These are phyloP conservation scores for Yponomeuta evonymella DNA, from an alignment of 2,888 invertebrate genomes.

Conservation along the genomic window DNA sequence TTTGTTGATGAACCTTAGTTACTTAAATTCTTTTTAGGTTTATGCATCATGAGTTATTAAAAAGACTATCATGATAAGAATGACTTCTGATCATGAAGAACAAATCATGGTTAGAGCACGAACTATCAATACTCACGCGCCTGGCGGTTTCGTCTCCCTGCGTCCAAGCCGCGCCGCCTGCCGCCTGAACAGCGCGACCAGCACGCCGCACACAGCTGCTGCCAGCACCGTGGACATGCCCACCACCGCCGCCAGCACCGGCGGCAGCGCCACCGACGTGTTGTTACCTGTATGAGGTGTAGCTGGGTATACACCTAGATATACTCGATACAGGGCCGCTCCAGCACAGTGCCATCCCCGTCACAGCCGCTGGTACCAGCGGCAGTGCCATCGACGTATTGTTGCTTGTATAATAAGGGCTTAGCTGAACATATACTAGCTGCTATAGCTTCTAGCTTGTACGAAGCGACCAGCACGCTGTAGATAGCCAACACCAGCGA, in stretches of 20 bases:
- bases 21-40: no score
- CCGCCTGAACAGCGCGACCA: conserved; percentile 83
- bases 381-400: conserved; percentile 79
- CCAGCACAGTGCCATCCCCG: conserved; percentile 82
- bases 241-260: conserved; percentile 82
- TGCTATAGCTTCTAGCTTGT: no score
- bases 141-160: conserved; percentile 48
- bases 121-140: conserved; percentile 40
- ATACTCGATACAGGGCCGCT: conserved; percentile 74
- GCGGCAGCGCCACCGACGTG: conserved; percentile 80
- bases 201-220: conserved; percentile 83
- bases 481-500: no score
- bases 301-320: neutral
- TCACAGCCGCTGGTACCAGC: conserved; percentile 82
- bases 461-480: no score
- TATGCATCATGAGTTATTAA: no score
- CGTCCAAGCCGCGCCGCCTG: conserved; percentile 68
- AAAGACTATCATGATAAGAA: neutral
- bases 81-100: neutral
- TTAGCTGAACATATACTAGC: neutral
- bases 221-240: conserved; percentile 83
- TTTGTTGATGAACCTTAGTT: no score
- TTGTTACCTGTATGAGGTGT: conserved; percentile 67
- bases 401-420: conserved; percentile 60
- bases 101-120: no score